phyloP scores from a whole-genome alignment of 2,888 invertebrate species.

The Peribatodes rhomboidaria region DNA sequence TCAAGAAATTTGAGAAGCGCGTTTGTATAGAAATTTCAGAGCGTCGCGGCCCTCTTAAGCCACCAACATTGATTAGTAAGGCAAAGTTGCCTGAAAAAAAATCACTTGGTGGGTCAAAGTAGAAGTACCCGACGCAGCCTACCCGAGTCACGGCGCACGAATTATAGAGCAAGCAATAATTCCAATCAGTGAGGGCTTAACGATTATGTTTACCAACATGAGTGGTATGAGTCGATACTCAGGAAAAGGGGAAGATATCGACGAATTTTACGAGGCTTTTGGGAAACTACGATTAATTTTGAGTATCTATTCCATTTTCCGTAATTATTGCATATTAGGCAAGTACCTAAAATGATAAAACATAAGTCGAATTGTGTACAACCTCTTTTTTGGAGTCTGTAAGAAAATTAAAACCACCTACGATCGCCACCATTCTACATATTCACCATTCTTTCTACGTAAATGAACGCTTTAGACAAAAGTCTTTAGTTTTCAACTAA shows the following conservation, averaged over 20 bases:
- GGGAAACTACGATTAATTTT: constrained; percentile 30
- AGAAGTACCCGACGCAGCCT: too few species aligned
- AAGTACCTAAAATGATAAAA: not conserved
- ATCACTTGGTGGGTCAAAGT: too few species aligned
- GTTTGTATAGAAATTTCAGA: too few species aligned
- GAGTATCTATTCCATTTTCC: too few species aligned
- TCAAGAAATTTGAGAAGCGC: too few species aligned
- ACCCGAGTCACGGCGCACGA: constrained; percentile 52
- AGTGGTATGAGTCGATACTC: constrained; percentile 27
- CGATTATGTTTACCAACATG: constrained; percentile 78
- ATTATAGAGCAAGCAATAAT: constrained; percentile 78
- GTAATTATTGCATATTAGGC: not conserved
- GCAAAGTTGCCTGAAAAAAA: too few species aligned
- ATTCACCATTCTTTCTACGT: not conserved
- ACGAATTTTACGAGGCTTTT: constrained; percentile 50
- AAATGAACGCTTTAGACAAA: too few species aligned
- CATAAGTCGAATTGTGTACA: not conserved
- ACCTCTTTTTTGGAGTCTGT: not conserved
- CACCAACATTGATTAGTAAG: too few species aligned
- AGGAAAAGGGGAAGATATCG: constrained; percentile 35
- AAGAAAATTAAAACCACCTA: not conserved
- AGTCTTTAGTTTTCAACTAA: too few species aligned
- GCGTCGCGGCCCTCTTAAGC: too few species aligned
- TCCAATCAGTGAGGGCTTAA: constrained; percentile 83
- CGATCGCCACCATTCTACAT: too few species aligned